Evolutionary conservation across 2,888 invertebrate genomes (phyloP), one percentile per base, ranked within the genome.

Genomic region (Euproctis similis): DNA sequence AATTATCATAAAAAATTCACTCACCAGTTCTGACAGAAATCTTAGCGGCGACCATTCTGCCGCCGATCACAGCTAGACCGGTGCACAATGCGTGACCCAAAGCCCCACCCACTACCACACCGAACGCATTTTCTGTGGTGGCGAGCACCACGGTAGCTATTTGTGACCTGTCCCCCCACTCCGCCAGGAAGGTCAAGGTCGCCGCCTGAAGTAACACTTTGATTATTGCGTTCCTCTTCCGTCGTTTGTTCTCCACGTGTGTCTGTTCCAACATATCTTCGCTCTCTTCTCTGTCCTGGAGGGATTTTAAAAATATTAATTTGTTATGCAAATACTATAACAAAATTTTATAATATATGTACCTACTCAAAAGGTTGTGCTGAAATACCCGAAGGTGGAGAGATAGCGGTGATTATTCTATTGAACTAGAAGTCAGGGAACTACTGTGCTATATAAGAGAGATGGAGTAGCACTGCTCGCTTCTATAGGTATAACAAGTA

Each of bases 81-180:
- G 99, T 99, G 74, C 99, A 99, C 32, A 98, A 81, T 7, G 94
- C 92, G 80, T 99, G 99, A 1, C 99, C 99, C 34, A 97, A 72
- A 36, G 96, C 87, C 19, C 98, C 98, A 8, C 99, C 99, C 9
- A 96, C 76, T 36, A 97, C 94, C 0, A 99, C 98, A 28, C 98
- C 99, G 50, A 92, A 88, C 1, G 96, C 92, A 86, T 98, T 90
- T 90, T 99, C 98, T 73, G 96, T 88, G 3, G 98, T 97, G 28
- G 96, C 97, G 39, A 99, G 87, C 64, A 99, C 94, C 47, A 99
- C 98, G 0, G 99, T 99, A 2, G 98, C 96, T 36, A 99, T 86
- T 71, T 99, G 99, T 21, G 98, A 98, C 28, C 70, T 36, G 77
- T 99, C 99, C 4, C 99, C 99, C 98, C 98, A 99, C 85, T 99